Evolutionary conservation across 2,888 invertebrate genomes (phyloP).

Genomic region (Steromphala cineraria): DNA sequence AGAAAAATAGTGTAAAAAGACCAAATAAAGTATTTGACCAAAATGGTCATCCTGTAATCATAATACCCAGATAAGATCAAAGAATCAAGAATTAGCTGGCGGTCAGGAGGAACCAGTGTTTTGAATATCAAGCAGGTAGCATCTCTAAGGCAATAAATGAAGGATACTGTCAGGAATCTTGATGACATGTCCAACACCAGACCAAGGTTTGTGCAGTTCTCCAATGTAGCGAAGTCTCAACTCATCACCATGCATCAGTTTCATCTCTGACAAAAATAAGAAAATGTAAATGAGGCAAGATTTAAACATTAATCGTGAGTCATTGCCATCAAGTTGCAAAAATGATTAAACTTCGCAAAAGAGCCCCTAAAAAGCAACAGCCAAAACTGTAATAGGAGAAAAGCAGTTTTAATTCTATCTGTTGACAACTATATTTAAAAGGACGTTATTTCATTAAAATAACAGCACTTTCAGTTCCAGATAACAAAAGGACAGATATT

Average conservation of each 20-base stretch:
- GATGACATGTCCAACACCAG: slow-evolving; percentile 98
- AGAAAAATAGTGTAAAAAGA: not conserved
- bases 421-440: not conserved
- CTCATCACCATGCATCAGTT: slow-evolving; percentile 99
- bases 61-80: not conserved
- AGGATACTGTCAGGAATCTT: slow-evolving; percentile 79
- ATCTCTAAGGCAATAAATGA: slow-evolving; percentile 4
- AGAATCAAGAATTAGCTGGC: not conserved
- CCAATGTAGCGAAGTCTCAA: slow-evolving; percentile 91
- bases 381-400: not conserved
- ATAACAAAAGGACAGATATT: not conserved
- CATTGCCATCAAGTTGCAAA: not conserved
- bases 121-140: not conserved
- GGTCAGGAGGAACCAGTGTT: not conserved
- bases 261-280: slow-evolving; percentile 84
- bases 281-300: not conserved
- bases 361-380: not conserved
- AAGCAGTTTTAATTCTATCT: not conserved
- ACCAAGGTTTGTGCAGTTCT: slow-evolving; percentile 95
- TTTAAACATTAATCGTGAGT: not conserved
- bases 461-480: not conserved
- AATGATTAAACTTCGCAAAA: not conserved
- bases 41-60: too few relatives aligned
- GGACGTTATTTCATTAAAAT: not conserved
- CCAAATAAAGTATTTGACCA: too few relatives aligned